Base-by-base conservation (phyloP, 2,113 vertebrate species). In the Tricholaema leucomelas region DNA sequence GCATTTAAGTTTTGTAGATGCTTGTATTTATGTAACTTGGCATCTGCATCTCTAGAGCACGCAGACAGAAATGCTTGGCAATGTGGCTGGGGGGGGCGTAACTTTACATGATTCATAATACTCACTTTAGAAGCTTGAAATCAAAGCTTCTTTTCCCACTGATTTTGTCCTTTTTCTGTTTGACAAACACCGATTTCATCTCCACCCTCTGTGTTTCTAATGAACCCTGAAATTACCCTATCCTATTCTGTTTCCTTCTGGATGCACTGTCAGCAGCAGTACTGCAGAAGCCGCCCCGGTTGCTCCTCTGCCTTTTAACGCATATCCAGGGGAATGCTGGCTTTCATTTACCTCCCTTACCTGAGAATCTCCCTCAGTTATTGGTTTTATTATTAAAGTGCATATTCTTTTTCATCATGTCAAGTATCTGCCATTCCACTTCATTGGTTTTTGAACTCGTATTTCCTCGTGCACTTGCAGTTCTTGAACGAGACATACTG, bases 211-310 rank as follows among this genome's bases (percentile, higher is more conserved):
- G 36, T 91, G 87, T 86, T 87, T 93, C 91, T 94, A 92, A 87
- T 93, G 92, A 90, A 86, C 85, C 83, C 93, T 96, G 80, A 96
- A 92, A 92, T 94, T 92, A 52, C 83, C 66, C 17, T 72, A 71
- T 59, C 77, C 24, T 85, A 81, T 87, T 89, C 82, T 9, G 6
- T 82, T 86, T 82, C 80, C 72, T 88, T 52, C 76, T 66, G 36
- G 81, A 42, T 88, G 74, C 38, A 67, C 74, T 50, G 31, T n/a
- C 64, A 66, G 56, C 42, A 33, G 44, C 52, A 66, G 19, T 25
- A n/a, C 55, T 55, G 48, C 33, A 75, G 84, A 59, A 80, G 44
- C 40, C 91, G 38, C 60, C 24, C 55, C 67, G 1, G 48, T 77
- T 90, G 52, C 74, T 72, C 38, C 15, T 40, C 18, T 80, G 48